phyloP scores from a whole-genome alignment of 2,888 invertebrate genomes.

The Mactromeris polynyma region DNA sequence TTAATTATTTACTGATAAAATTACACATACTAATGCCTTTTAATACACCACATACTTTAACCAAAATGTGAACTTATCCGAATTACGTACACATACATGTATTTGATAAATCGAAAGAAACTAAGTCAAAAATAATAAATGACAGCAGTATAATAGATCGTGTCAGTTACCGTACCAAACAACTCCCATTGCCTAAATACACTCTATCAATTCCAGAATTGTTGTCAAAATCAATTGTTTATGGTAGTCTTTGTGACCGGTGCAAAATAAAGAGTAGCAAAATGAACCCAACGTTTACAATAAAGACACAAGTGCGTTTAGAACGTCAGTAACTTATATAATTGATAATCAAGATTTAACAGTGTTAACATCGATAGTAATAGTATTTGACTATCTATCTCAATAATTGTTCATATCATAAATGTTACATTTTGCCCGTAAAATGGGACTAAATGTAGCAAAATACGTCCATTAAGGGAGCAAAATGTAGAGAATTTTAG shows the following conservation, averaged over 20 bases:
- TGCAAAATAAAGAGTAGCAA: background rate
- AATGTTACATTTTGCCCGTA: too few species aligned
- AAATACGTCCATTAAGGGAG: too few species aligned
- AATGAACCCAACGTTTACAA: background rate
- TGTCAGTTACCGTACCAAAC: background rate
- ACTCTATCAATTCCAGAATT: background rate
- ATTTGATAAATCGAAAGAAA: background rate
- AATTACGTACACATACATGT: background rate
- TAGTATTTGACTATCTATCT: too few species aligned
- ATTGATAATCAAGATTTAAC: too few species aligned
- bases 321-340: too few species aligned
- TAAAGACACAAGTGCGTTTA: background rate
- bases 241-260: background rate
- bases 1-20: too few species aligned
- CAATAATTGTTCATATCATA: too few species aligned
- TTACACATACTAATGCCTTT: too few species aligned
- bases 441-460: too few species aligned
- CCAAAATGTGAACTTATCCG: background rate
- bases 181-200: background rate
- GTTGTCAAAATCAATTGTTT: background rate
- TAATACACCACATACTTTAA: background rate
- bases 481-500: too few species aligned
- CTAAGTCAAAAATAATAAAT: background rate
- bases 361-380: too few species aligned
- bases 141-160: too few species aligned